A percentile compares a stretch with the other conserved stretches of the same genome.
Conservation (phyloP, 2,797 vertebrate species). For the Aeoliscus strigatus region DNA sequence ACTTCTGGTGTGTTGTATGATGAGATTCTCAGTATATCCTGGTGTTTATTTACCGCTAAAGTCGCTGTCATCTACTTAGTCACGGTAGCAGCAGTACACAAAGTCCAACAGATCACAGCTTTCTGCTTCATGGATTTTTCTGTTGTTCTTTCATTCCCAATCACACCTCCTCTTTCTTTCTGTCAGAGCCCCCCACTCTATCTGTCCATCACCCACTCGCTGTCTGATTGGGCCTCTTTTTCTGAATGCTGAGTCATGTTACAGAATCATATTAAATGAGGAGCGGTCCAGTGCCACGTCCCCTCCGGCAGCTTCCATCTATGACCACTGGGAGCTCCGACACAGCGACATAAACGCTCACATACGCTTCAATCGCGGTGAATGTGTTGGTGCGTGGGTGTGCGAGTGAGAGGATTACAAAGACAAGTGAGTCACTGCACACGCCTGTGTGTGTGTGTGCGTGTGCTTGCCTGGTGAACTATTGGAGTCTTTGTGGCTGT, state of each 20-base stretch:
- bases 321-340: slow-evolving; percentile 26
- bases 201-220: slow-evolving; percentile 42
- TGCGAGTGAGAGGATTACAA: slow-evolving; percentile 4
- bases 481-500: slow-evolving; percentile 41
- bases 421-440: slow-evolving; percentile 5
- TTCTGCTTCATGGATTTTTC: slow-evolving; percentile 26
- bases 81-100: slow-evolving; percentile 34
- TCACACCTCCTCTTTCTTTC: too few species aligned
- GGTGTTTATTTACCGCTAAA: slow-evolving; percentile 46
- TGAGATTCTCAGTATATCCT: slow-evolving; percentile 35
- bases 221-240: slow-evolving; percentile 33
- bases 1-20: slow-evolving; percentile 26
- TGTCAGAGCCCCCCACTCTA: too few species aligned
- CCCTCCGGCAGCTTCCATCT: slow-evolving; percentile 47
- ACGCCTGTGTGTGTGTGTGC: too few species aligned
- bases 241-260: slow-evolving; percentile 61
- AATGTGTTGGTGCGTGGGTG: not conserved
- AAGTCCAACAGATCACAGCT: slow-evolving; percentile 41
- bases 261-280: slow-evolving; percentile 50
- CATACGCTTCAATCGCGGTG: slow-evolving; percentile 8
- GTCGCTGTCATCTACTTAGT: slow-evolving; percentile 49
- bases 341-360: slow-evolving; percentile 21
- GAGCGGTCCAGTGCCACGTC: slow-evolving; percentile 48
- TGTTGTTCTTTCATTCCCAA: slow-evolving; percentile 47
- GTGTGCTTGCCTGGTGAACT: slow-evolving; percentile 42